phyloP scores from a whole-genome alignment of 2,888 invertebrate genomes.

The Cheilosia pagana region DNA sequence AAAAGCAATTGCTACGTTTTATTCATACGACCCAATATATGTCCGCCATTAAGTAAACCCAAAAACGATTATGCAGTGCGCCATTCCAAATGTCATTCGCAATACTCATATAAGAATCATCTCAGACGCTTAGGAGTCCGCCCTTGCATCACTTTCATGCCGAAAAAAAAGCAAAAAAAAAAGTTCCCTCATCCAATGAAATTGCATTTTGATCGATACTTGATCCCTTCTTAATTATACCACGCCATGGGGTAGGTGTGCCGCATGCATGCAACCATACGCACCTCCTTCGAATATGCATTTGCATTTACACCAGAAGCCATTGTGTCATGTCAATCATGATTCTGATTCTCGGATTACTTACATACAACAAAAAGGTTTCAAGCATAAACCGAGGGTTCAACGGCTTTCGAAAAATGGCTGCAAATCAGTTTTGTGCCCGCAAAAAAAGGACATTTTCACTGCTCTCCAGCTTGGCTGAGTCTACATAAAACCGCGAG shows the following conservation, averaged over 20 bases:
- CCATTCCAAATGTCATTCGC: background rate
- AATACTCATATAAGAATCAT: background rate
- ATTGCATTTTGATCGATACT: constrained; percentile 59
- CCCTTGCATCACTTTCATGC: background rate
- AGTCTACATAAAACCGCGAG: background rate
- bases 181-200: constrained; percentile 41
- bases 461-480: constrained; percentile 14
- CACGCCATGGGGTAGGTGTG: background rate
- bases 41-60: background rate
- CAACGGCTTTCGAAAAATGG: constrained; percentile 54
- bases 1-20: no score
- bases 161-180: background rate
- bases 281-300: constrained; percentile 42
- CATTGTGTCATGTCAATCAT: constrained; percentile 60
- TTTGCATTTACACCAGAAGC: constrained; percentile 39
- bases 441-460: constrained; percentile 22
- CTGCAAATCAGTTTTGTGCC: constrained; percentile 6
- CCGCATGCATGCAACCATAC: constrained; percentile 1
- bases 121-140: background rate
- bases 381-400: constrained; percentile 19
- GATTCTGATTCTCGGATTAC: constrained; percentile 37
- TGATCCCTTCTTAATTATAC: constrained; percentile 55
- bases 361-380: background rate
- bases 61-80: background rate
- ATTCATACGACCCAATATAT: no score